Base-by-base conservation (phyloP, 2,797 vertebrate species). In the Arnoldichthys spilopterus region DNA sequence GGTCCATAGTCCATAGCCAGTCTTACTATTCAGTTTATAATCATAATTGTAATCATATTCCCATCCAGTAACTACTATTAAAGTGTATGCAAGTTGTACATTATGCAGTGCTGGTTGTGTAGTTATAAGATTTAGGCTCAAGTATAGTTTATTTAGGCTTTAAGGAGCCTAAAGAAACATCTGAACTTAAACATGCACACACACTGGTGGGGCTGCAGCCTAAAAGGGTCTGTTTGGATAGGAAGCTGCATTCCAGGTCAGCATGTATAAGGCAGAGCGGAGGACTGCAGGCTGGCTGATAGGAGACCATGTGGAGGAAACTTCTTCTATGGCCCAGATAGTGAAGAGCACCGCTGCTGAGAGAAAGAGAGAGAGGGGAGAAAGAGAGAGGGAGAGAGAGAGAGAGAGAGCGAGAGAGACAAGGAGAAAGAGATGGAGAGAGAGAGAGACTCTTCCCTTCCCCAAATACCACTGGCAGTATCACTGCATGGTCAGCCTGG, bases 301-400 rank as follows among this genome's bases (percentile, higher is more conserved):
- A 75, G 64, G 22, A 67, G 74, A 53, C 53, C n/a, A 22, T 72
- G 58, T 71, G 45, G 40, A 63, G 16, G 37, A 40, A 54, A 66
- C 77, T 74, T 74, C 74, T 79, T 79, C 71, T 73, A 53, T 72
- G 54, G 49, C 28, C 28, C 32, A 67, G 79, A 76, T 72, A 40
- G 74, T 73, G 63, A 61, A 47, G 43, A 73, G 12, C 37, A 81
- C 49, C 61, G 64, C 20, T 53, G 61, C 61, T 77, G 26, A 20
- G 4, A 34, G 43, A 30, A 28, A 6, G 28, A 43, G 30, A 34
- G 45, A 62, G 20, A 30, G 15, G 28, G 28, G 4, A 37, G 26
- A 37, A 45, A 16, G 34, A 32, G 32, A 74, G 45, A 66, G 37
- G 18, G 3, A 43, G 47, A 67, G 34, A 67, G 34, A 26, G 34